A percentile compares a stretch with the other conserved stretches of the same genome.
Evolutionary conservation across 2,797 vertebrate species (phyloP).

Genomic region (Mionectes olivaceus): DNA sequence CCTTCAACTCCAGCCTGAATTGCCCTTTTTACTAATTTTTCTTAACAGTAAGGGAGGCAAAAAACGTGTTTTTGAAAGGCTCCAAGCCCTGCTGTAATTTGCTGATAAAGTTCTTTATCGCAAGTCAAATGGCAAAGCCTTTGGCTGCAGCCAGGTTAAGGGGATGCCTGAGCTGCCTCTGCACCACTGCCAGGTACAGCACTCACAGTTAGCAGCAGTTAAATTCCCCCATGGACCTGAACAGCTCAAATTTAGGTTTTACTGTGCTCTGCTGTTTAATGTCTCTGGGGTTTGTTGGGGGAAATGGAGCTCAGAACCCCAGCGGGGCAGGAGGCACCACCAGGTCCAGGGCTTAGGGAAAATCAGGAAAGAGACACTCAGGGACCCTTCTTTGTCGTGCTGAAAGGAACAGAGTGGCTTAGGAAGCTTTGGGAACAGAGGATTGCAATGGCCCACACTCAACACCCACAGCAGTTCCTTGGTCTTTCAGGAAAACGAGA

Average conservation of each 20-base stretch:
- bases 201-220: not conserved
- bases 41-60: rapidly evolving
- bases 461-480: rapidly evolving
- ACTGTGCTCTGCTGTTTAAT: not conserved
- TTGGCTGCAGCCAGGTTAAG: not conserved
- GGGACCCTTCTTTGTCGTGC: not conserved
- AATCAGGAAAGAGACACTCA: not conserved
- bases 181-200: not conserved
- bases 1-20: not conserved
- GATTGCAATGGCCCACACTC: not conserved
- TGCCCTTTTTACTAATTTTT: not conserved
- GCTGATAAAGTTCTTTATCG: not conserved
- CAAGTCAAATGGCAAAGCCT: not conserved
- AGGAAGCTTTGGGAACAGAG: not conserved
- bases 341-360: not conserved
- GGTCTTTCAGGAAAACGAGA: not conserved
- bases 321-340: rapidly evolving
- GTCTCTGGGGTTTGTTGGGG: not conserved
- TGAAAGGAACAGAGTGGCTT: not conserved
- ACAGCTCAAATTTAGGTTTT: not conserved
- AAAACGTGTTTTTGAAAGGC: not conserved
- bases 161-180: not conserved
- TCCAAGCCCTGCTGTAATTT: not conserved
- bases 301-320: not conserved
- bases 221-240: not conserved